A percentile compares a stretch with the other conserved stretches of the same genome.
Evolutionary conservation across 2,888 invertebrate species (phyloP).

Genomic region (Plebejus anna): DNA sequence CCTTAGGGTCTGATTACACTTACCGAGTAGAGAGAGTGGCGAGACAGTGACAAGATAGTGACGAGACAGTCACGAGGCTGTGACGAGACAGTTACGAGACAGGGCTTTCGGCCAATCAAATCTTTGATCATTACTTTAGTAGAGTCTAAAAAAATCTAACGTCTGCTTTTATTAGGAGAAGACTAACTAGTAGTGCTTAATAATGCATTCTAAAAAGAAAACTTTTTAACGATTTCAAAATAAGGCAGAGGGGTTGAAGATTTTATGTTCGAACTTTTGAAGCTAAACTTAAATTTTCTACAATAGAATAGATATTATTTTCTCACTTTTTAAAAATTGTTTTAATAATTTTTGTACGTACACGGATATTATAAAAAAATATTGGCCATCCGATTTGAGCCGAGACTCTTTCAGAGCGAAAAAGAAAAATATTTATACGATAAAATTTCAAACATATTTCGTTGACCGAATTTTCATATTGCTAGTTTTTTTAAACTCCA

Average conservation of each 20-base stretch:
- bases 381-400: not conserved
- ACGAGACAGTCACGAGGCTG: too few relatives aligned
- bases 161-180: too few relatives aligned
- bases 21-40: too few relatives aligned
- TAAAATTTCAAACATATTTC: not conserved
- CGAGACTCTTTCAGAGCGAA: not conserved
- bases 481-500: not conserved
- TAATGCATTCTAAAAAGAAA: too few relatives aligned
- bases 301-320: not conserved
- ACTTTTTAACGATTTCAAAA: too few relatives aligned
- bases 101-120: too few relatives aligned
- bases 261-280: not conserved
- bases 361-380: not conserved
- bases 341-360: not conserved
- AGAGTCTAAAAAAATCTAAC: too few relatives aligned
- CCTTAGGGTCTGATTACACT: too few relatives aligned
- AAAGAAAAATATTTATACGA: not conserved
- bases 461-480: not conserved
- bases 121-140: too few relatives aligned
- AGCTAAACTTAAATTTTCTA: not conserved
- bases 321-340: not conserved
- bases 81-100: too few relatives aligned
- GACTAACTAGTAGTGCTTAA: too few relatives aligned
- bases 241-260: not conserved
- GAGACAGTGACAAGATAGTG: too few relatives aligned